Conservation (phyloP, 2,797 vertebrate species). For the Amazona finschi region DNA sequence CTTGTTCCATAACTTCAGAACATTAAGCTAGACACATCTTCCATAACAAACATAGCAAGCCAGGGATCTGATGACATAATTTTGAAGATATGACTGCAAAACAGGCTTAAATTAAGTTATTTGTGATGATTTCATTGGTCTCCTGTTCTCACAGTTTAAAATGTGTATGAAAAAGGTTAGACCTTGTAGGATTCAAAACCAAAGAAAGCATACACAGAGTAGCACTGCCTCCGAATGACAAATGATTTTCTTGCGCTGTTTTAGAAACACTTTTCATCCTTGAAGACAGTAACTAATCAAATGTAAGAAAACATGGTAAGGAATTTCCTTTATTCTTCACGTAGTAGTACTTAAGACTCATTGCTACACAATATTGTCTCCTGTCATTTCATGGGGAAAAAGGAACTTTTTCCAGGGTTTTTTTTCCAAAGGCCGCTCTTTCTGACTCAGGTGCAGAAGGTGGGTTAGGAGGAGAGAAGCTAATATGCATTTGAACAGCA, state of each 20-base stretch:
- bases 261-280: neutral
- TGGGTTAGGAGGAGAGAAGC: neutral
- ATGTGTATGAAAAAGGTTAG: neutral
- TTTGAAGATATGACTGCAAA: slow-evolving; percentile 1
- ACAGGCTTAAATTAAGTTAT: neutral
- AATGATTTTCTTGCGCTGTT: neutral
- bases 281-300: neutral
- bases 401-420: neutral
- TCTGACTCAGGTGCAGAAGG: neutral
- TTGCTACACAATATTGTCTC: neutral
- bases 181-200: neutral
- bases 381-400: neutral
- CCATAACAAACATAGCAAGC: neutral
- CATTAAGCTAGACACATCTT: neutral
- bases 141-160: neutral
- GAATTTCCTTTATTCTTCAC: neutral
- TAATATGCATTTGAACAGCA: neutral
- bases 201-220: neutral
- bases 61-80: neutral
- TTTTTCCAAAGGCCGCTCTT: neutral
- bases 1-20: neutral
- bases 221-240: neutral
- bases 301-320: neutral
- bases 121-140: neutral
- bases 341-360: neutral